A percentile compares a stretch with the other conserved stretches of the same genome.
Evolutionary conservation across 2,888 invertebrate species (phyloP).

Genomic region (Hypsopygia costalis): DNA sequence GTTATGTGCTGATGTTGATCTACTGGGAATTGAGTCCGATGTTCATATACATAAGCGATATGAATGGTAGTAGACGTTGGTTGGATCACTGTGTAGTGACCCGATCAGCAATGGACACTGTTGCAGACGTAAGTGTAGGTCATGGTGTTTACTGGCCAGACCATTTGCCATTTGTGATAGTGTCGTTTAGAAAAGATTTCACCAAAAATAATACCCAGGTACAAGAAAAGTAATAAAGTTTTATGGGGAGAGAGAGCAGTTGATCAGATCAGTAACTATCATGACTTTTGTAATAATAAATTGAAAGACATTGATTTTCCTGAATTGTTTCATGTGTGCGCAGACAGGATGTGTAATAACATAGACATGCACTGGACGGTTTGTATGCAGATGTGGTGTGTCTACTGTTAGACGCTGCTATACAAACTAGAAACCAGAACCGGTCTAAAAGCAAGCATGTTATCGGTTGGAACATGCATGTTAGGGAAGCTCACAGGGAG

Average conservation of each 20-base stretch:
- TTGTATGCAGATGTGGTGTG: not conserved
- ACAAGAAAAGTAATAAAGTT: not conserved
- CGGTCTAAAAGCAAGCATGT: not conserved
- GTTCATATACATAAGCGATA: not conserved
- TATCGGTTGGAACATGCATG: not conserved
- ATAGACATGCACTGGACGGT: not conserved
- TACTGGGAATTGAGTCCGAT: not conserved
- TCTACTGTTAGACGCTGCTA: not conserved
- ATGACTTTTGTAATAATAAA: not conserved
- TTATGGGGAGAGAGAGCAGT: not conserved
- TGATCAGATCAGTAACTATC: not conserved
- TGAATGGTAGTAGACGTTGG: not conserved
- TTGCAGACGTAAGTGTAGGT: not conserved
- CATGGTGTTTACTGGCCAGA: not conserved
- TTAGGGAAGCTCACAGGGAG: too few species aligned
- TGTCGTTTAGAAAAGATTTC: not conserved
- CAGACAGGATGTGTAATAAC: not conserved
- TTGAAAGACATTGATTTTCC: not conserved
- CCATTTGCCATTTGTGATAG: not conserved
- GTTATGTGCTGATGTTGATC: not conserved
- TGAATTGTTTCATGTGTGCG: not conserved
- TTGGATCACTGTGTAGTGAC: too few species aligned
- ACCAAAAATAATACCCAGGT: not conserved
- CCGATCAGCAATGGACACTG: not conserved
- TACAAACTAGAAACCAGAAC: not conserved